Conservation (phyloP, 2,797 vertebrate species). For the Chelon labrosus region DNA sequence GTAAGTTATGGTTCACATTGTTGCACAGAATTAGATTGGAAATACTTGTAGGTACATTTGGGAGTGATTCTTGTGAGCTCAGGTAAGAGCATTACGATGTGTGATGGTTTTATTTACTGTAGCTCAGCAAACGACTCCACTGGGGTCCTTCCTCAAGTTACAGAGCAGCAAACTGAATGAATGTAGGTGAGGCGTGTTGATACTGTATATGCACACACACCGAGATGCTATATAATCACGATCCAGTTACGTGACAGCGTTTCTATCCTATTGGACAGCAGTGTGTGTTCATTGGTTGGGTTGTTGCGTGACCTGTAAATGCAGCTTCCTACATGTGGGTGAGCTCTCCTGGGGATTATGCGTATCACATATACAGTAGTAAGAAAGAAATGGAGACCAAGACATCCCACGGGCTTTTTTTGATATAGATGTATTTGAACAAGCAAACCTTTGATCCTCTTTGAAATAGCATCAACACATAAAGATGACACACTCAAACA, state of each 20-base stretch:
- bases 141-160: background rate
- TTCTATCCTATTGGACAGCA: background rate
- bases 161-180: background rate
- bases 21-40: no score
- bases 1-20: no score
- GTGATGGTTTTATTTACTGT: background rate
- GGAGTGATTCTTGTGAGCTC: background rate
- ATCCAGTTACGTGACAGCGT: slow-evolving; percentile 5
- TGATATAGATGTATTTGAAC: no score
- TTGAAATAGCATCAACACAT: no score
- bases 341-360: background rate
- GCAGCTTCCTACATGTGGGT: background rate
- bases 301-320: background rate
- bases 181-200: background rate
- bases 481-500: no score
- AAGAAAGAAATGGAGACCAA: no score
- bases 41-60: background rate
- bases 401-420: background rate
- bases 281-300: slow-evolving; percentile 7
- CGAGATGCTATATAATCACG: slow-evolving; percentile 10
- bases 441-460: no score
- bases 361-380: background rate
- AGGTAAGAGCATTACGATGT: background rate
- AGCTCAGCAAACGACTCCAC: background rate
- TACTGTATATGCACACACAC: background rate